phyloP scores from a whole-genome alignment of 2,113 vertebrate species.

The Dicrurus megarhynchus region DNA sequence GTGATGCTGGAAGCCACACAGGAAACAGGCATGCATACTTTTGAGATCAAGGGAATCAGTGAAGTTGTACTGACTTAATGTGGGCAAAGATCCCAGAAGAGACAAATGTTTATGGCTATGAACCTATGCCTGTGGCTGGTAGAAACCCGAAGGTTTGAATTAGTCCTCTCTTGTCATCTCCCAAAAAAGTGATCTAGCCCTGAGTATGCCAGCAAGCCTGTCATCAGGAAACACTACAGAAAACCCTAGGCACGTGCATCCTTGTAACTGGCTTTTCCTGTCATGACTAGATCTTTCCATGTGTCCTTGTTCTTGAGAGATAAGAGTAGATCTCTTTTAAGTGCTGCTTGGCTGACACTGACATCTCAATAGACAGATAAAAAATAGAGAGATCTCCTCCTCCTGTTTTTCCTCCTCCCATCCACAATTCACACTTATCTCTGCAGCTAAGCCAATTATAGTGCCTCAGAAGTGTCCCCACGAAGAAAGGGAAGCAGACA shows the following conservation, averaged over 20 bases:
- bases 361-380: slow-evolving; percentile 19
- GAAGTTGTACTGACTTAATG: not conserved
- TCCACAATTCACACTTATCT: slow-evolving; percentile 30
- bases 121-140: not conserved
- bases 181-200: not conserved
- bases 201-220: not conserved
- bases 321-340: not conserved
- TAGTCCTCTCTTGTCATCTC: not conserved
- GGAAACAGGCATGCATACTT: not conserved
- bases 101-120: not conserved
- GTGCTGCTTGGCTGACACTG: not conserved
- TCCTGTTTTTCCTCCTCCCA: not conserved
- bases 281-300: not conserved
- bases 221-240: not conserved
- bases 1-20: not conserved
- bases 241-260: not conserved
- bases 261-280: not conserved
- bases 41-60: not conserved
- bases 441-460: slow-evolving; percentile 5
- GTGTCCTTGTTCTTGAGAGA: not conserved
- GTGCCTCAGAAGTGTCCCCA: slow-evolving; percentile 11
- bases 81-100: not conserved
- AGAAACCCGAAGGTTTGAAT: not conserved
- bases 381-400: not conserved
- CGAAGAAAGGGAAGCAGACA: slow-evolving; percentile 8